phyloP scores from a whole-genome alignment of 2,113 vertebrate species.

The Gymnogyps californianus region DNA sequence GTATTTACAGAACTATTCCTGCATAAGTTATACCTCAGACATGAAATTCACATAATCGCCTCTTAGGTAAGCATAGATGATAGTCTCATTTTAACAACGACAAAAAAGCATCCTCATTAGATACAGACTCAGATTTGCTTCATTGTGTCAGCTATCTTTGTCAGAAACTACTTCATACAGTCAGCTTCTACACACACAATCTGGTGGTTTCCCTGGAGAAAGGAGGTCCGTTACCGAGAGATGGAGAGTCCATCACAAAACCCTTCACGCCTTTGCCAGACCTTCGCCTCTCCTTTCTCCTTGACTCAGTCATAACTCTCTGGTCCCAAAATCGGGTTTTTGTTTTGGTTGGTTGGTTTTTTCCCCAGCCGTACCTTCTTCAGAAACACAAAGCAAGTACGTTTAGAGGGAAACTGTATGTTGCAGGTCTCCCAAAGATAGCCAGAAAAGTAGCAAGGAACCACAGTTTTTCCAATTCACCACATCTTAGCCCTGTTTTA shows the following conservation, averaged over 20 bases:
- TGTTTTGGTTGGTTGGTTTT: background rate
- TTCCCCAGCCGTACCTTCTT: background rate
- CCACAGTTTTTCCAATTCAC: background rate
- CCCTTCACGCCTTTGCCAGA: background rate
- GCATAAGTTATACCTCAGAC: conserved; percentile 84
- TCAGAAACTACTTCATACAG: conserved; percentile 52
- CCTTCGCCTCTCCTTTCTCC: background rate
- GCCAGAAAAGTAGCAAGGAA: conserved; percentile 21
- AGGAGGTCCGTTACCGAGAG: background rate
- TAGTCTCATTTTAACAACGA: conserved; percentile 72
- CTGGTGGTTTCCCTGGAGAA: background rate
- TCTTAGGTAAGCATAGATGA: conserved; percentile 76
- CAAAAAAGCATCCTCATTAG: conserved; percentile 71
- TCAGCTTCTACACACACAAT: background rate
- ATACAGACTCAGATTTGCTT: conserved; percentile 61
- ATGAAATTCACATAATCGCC: conserved; percentile 77
- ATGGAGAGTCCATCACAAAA: background rate
- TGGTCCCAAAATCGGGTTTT: background rate
- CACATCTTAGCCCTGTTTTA: background rate
- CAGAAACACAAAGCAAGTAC: background rate
- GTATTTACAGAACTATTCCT: conserved; percentile 85
- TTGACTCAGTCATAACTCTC: background rate
- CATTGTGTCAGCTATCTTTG: conserved; percentile 56
- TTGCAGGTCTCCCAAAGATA: conserved; percentile 52
- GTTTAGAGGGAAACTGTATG: background rate